These are phyloP conservation scores for Poeciliopsis gracilis DNA, from an alignment of 2,797 vertebrate genomes.

Conservation along the genomic window DNA sequence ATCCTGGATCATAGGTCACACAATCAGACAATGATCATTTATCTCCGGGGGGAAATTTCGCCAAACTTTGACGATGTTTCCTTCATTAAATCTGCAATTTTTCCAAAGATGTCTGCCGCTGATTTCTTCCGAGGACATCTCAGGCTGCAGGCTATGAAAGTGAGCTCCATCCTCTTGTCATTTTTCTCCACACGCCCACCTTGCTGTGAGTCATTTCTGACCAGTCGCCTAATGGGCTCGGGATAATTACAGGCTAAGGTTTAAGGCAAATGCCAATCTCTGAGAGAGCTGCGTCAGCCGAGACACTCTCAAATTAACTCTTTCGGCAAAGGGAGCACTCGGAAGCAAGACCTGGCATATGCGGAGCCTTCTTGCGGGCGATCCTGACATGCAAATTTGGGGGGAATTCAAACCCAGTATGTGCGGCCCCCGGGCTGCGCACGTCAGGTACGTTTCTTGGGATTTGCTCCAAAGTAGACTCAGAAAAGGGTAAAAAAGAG, in stretches of 20 bases:
- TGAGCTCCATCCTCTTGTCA: conserved; percentile 57
- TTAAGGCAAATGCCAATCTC: conserved; percentile 62
- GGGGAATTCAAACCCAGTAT: conserved; percentile 46
- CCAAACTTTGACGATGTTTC: conserved; percentile 42
- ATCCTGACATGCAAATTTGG: conserved; percentile 43
- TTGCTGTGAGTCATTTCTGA: conserved; percentile 72
- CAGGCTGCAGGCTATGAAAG: conserved; percentile 56
- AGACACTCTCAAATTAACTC: conserved; percentile 55
- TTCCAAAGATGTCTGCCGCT: conserved; percentile 57
- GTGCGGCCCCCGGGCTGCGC: conserved; percentile 57
- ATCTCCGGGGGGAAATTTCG: conserved; percentile 57
- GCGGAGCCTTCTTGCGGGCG: conserved; percentile 23
- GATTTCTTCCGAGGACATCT: conserved; percentile 62
- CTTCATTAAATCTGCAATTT: conserved; percentile 33
- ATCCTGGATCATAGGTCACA: conserved; percentile 57
- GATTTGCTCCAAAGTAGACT: conserved; percentile 59
- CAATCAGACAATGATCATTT: conserved; percentile 60
- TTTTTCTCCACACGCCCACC: conserved; percentile 49
- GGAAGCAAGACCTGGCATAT: conserved; percentile 13
- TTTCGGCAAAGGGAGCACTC: conserved; percentile 32
- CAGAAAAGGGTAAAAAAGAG: conserved; percentile 50
- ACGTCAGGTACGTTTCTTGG: conserved; percentile 63
- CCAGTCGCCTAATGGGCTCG: conserved; percentile 71
- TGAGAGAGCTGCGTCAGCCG: conserved; percentile 57
- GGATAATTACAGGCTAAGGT: conserved; percentile 75